phyloP scores from a whole-genome alignment of 2,113 vertebrate genomes.

The Sardina pilchardus region DNA sequence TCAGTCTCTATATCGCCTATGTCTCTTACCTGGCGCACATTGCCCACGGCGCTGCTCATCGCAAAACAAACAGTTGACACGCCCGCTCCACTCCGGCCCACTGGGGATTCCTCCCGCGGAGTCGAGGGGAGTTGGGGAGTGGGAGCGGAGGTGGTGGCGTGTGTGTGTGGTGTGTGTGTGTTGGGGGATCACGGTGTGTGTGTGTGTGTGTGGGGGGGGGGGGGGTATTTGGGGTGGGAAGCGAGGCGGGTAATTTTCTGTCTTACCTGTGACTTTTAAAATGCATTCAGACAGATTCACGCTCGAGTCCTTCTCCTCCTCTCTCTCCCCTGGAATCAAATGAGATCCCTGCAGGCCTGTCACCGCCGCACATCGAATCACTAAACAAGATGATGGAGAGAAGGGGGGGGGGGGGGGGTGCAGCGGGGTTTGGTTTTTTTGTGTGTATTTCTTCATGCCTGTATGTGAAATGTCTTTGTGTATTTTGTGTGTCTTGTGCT shows the following conservation, averaged over 20 bases:
- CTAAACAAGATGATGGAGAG: constrained; percentile 27
- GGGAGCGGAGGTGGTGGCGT: neutral
- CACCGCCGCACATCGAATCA: constrained; percentile 35
- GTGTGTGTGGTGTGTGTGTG: neutral
- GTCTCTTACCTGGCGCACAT: neutral
- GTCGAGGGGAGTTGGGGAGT: neutral
- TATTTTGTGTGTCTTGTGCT: neutral
- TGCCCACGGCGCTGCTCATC: constrained; percentile 61
- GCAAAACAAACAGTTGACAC: constrained; percentile 74
- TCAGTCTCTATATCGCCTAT: neutral
- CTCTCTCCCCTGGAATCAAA: constrained; percentile 39
- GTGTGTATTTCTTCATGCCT: neutral
- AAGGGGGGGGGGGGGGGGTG: constrained; percentile 8
- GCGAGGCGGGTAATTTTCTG: constrained; percentile 13
- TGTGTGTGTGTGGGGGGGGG: neutral
- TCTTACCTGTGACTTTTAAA: constrained; percentile 22
- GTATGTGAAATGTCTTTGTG: neutral
- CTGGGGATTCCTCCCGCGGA: constrained; percentile 59
- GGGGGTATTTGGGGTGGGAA: neutral
- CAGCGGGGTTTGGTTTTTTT: neutral
- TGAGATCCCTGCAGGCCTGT: constrained; percentile 53
- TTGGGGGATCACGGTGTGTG: neutral
- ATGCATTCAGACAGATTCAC: constrained; percentile 49
- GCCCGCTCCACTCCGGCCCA: constrained; percentile 49
- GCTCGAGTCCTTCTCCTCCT: constrained; percentile 30